Percentiles rank a stretch among this genome's conserved stretches.
Conservation (phyloP, 2,113 vertebrate genomes). For the Leiothrix lutea region DNA sequence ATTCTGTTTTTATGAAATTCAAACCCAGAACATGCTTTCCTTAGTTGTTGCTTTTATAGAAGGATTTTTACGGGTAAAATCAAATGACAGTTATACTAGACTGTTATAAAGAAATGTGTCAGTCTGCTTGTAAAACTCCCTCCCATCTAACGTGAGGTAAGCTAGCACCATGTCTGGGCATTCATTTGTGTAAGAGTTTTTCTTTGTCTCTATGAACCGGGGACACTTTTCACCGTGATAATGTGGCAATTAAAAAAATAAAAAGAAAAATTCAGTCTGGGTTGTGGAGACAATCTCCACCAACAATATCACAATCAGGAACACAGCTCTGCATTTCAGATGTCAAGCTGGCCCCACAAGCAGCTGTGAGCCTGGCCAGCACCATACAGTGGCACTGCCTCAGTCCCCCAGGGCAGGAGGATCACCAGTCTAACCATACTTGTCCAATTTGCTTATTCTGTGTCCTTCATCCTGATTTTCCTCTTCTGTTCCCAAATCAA, state of each 20-base stretch:
- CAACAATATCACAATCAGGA: background rate
- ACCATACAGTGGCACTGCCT: background rate
- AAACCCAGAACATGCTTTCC: slow-evolving; percentile 59
- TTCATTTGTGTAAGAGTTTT: background rate
- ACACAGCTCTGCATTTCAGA: background rate
- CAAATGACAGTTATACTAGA: slow-evolving; percentile 61
- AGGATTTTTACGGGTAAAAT: slow-evolving; percentile 62
- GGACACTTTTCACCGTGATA: background rate
- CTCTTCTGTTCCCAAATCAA: background rate
- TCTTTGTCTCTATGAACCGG: background rate
- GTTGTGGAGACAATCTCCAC: background rate
- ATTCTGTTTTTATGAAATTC: slow-evolving; percentile 69
- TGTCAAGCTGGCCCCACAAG: background rate
- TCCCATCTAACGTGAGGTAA: background rate
- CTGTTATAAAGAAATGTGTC: slow-evolving; percentile 55
- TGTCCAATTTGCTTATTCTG: background rate
- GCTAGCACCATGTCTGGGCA: background rate
- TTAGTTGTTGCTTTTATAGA: slow-evolving; percentile 61
- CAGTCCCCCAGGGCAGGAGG: background rate
- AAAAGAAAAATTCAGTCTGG: background rate
- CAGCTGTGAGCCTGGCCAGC: background rate
- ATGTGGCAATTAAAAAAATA: background rate
- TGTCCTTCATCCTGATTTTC: background rate
- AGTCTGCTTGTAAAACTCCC: slow-evolving; percentile 52
- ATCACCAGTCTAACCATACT: background rate